These are phyloP conservation scores for Euphydryas editha DNA, from an alignment of 2,888 invertebrate genomes.

Conservation along the genomic window DNA sequence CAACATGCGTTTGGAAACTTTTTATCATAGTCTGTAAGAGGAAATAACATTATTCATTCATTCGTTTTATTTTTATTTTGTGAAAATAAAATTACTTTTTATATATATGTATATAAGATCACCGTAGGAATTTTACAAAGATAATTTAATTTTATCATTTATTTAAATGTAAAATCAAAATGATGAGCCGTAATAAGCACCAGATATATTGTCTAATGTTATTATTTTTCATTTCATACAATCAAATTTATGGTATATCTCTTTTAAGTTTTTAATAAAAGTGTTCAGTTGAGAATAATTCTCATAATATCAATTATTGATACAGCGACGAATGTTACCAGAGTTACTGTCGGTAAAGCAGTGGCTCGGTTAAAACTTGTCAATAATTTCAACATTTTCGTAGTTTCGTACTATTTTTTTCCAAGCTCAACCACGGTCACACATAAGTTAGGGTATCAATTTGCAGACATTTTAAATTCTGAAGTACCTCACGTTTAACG, in stretches of 20 bases:
- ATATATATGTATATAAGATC: neutral
- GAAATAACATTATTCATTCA: too few species aligned
- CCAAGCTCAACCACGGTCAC: constrained; percentile 16
- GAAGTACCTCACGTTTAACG: constrained; percentile 9
- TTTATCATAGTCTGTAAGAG: neutral
- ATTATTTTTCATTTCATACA: too few species aligned
- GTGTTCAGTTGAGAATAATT: too few species aligned
- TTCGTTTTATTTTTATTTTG: neutral
- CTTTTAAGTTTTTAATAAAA: too few species aligned
- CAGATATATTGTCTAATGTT: too few species aligned
- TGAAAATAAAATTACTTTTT: neutral
- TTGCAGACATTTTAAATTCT: constrained; percentile 7
- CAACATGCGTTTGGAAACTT: constrained; percentile 11
- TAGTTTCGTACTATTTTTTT: constrained; percentile 35
- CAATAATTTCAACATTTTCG: constrained; percentile 61
- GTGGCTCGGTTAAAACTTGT: constrained; percentile 46
- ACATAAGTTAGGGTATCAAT: constrained; percentile 2
- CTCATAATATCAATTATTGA: too few species aligned
- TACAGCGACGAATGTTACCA: neutral
- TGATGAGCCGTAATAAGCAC: too few species aligned
- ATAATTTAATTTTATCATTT: too few species aligned
- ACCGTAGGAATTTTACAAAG: too few species aligned
- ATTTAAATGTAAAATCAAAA: too few species aligned
- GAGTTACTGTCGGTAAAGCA: constrained; percentile 62
- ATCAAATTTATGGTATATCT: too few species aligned